Conservation (phyloP, 1,140 invertebrate species). For the Drosophila tropicalis region DNA sequence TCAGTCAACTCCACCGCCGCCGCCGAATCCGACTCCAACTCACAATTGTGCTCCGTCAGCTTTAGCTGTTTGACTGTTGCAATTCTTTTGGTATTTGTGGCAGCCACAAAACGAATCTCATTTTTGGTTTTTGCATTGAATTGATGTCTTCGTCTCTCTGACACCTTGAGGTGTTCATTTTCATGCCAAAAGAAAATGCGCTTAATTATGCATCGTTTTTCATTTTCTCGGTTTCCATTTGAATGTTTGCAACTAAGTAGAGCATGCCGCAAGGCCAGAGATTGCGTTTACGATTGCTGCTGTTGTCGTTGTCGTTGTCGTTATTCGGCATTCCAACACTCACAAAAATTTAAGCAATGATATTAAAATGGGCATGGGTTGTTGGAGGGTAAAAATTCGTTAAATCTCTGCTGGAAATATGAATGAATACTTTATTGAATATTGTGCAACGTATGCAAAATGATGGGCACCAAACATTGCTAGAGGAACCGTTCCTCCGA, state of each 20-base stretch:
- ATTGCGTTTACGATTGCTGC: slow-evolving; percentile 31
- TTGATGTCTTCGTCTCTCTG: slow-evolving; percentile 58
- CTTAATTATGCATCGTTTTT: slow-evolving; percentile 71
- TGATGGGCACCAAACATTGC: slow-evolving; percentile 42
- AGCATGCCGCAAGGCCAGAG: slow-evolving; percentile 64
- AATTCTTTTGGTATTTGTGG: slow-evolving; percentile 80
- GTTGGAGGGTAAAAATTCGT: background rate
- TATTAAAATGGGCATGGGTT: background rate
- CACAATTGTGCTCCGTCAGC: slow-evolving; percentile 34
- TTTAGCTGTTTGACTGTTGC: slow-evolving; percentile 51
- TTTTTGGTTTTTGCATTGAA: slow-evolving; percentile 70
- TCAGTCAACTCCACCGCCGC: slow-evolving; percentile 51
- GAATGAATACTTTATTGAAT: slow-evolving; percentile 80
- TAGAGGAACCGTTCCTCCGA: slow-evolving; percentile 12
- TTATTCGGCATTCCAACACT: slow-evolving; percentile 31
- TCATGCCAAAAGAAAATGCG: slow-evolving; percentile 78
- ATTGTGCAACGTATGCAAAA: slow-evolving; percentile 68
- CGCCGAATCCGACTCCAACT: slow-evolving; percentile 35
- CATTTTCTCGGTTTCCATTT: slow-evolving; percentile 36
- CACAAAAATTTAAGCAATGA: slow-evolving; percentile 32
- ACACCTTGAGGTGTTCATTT: slow-evolving; percentile 81
- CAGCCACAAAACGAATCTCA: slow-evolving; percentile 50
- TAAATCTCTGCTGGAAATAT: slow-evolving; percentile 57
- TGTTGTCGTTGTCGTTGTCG: background rate
- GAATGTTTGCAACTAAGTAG: slow-evolving; percentile 49